A percentile compares a stretch with the other conserved stretches of the same genome.
phyloP scores from a whole-genome alignment of 2,888 invertebrate species.

The Trichopria drosophilae region DNA sequence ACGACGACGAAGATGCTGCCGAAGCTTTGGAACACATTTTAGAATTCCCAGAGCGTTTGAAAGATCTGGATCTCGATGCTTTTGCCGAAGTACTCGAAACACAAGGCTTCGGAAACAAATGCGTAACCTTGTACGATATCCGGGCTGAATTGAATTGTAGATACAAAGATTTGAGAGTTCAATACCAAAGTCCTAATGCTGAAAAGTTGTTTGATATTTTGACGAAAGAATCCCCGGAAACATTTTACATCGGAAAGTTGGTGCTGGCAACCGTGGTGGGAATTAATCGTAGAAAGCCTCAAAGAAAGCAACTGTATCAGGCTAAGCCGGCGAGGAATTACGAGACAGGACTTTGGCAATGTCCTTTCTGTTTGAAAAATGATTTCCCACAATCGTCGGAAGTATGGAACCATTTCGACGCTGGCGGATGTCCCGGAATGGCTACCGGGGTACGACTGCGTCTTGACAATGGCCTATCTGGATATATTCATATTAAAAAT shows the following conservation, averaged over 20 bases:
- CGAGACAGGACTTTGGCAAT: slow-evolving; percentile 94
- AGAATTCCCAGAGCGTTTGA: slow-evolving; percentile 89
- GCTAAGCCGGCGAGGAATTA: slow-evolving; percentile 95
- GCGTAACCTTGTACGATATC: slow-evolving; percentile 95
- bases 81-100: slow-evolving; percentile 96
- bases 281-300: slow-evolving; percentile 84
- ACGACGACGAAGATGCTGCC: slow-evolving; percentile 95
- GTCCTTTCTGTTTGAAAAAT: slow-evolving; percentile 94
- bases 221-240: slow-evolving; percentile 94
- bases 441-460: slow-evolving; percentile 88
- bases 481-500: slow-evolving; percentile 92
- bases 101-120: slow-evolving; percentile 84
- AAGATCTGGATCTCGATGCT: slow-evolving; percentile 96
- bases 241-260: slow-evolving; percentile 87
- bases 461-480: slow-evolving; percentile 89
- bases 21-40: slow-evolving; percentile 97
- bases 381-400: slow-evolving; percentile 95
- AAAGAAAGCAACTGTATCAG: slow-evolving; percentile 90
- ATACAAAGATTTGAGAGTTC: slow-evolving; percentile 84
- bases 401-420: slow-evolving; percentile 98
- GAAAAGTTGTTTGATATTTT: slow-evolving; percentile 93
- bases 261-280: slow-evolving; percentile 79
- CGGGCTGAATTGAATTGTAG: slow-evolving; percentile 91
- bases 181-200: slow-evolving; percentile 76
- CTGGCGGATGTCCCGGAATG: slow-evolving; percentile 92